Evolutionary conservation across 1,140 invertebrate species (phyloP), one percentile per base, ranked within the genome.

Genomic region (Anoplophora glabripennis): DNA sequence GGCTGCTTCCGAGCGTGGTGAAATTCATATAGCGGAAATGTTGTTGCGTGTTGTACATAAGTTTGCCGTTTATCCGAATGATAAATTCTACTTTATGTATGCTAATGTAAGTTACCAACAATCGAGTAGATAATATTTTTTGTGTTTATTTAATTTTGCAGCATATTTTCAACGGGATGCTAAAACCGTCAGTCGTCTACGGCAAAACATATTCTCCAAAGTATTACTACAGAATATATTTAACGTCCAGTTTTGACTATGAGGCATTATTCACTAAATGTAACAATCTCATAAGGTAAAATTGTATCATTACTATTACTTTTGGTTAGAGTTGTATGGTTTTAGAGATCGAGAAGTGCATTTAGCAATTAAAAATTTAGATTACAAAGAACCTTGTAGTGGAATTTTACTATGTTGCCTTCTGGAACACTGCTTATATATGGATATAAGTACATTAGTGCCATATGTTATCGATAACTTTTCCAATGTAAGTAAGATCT

Each of bases 241-340:
- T 65, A 10, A 42, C 56, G n/a, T 53, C 57, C 12, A 53, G 59
- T 40, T 65, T 65, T 54, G 59, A 65, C n/a, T 59, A 62, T 38
- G 18, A 54, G 8, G 17, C 58, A 40, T 35, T 65, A 38, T 41
- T 65, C 34, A 37, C 36, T 4, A 65, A 65, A 42, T 53, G 51
- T 12, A 40, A 57, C 37, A 45, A 59, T 12, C 14, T 57, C 7
- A 65, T 65, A 28, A 54, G 53, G 63, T 64, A 49, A 57, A 35
- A 37, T 7, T 55, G 4, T 40, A n/a, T 40, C 38, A n/a, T 9
- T 3, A 4, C 38, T 2, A n/a, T 9, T 4, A n/a, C 4, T 40
- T 3, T 40, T 40, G 9, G 14, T n/a, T 40, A 40, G 11, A 40
- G 9, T 37, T 40, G 9, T 40, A 40, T 40, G 4, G 1, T n/a